Evolutionary conservation across 2,888 invertebrate species (phyloP), one percentile per base, ranked within the genome.

Genomic region (Perithous albicinctus): DNA sequence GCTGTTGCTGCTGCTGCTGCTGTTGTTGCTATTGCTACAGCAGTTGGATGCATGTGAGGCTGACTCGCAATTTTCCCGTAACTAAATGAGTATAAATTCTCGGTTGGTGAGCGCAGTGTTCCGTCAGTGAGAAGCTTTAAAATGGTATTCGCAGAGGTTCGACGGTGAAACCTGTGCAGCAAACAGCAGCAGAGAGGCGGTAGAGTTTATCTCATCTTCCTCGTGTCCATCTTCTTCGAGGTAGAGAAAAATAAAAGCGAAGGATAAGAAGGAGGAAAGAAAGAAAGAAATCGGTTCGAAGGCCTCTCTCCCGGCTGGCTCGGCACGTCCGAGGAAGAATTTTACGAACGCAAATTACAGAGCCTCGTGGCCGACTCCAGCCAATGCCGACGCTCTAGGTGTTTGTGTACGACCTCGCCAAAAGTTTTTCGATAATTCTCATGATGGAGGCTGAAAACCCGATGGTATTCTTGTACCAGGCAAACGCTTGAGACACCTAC

Each of bases 261-360:
- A 51, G 46, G 64, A 66, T 70, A 64, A 29, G 54, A 23, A 20
- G 15, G 48, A 41, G 43, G 66, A 59, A 26, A 75, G 66, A 59
- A 26, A 75, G 75, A 66, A 76, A 75, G 75, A 83, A 72, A 84
- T 72, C 81, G 78, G 73, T 78, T 78, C 69, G 73, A 72, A 69
- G 69, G 64, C 63, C 32, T 43, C 61, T 43, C 61, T 63, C 74
- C 23, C 69, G 59, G 43, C 46, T 4, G 26, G 12, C 10, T 66
- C 46, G 26, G 54, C 38, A 8, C 12, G 4, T 3, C 18, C 20
- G 38, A 51, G 29, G 4, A 69, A 66, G 61, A 79, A 69, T 92
- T 92, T 92, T 92, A 92, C 87, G 92, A 91, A 91, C 88, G 89
- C 88, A 92, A 92, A 92, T 92, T 92, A 92, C 92, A 92, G 91